Percentiles rank a stretch among this genome's conserved stretches.
phyloP scores from a whole-genome alignment of 2,888 invertebrate species.

The Tetanocera ferruginea region DNA sequence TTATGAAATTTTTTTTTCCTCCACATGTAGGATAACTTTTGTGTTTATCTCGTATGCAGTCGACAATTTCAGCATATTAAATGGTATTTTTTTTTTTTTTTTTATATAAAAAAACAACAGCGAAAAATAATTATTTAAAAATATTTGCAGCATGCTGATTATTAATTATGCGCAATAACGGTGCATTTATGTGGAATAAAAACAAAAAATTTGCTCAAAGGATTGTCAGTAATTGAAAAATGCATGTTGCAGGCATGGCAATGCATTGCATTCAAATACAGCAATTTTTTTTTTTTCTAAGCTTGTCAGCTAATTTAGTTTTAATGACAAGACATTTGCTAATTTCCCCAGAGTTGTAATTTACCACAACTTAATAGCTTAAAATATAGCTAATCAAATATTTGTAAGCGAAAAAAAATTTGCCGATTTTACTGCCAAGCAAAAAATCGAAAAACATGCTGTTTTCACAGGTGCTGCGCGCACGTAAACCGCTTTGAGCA shows the following conservation, averaged over 20 bases:
- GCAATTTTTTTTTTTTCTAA: not conserved
- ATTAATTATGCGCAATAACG: constrained; percentile 15
- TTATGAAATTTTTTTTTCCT: not conserved
- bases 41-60: too few species aligned
- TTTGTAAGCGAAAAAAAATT: not conserved
- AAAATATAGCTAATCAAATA: too few species aligned
- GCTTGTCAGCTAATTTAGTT: not conserved
- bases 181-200: not conserved
- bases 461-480: constrained; percentile 54
- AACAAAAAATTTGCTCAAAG: not conserved
- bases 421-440: not conserved
- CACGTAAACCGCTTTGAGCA: constrained; percentile 61
- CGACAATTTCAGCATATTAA: not conserved
- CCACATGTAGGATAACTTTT: too few species aligned
- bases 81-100: too few species aligned
- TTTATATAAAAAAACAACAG: not conserved
- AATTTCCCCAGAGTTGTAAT: not conserved
- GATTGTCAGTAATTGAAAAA: not conserved
- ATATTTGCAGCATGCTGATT: not conserved
- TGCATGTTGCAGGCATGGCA: not conserved
- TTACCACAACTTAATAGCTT: not conserved
- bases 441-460: not conserved
- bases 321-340: not conserved
- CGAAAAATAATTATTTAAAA: not conserved
- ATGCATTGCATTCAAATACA: too few species aligned